phyloP scores from a whole-genome alignment of 2,888 invertebrate genomes.

The Podabrus alpinus region DNA sequence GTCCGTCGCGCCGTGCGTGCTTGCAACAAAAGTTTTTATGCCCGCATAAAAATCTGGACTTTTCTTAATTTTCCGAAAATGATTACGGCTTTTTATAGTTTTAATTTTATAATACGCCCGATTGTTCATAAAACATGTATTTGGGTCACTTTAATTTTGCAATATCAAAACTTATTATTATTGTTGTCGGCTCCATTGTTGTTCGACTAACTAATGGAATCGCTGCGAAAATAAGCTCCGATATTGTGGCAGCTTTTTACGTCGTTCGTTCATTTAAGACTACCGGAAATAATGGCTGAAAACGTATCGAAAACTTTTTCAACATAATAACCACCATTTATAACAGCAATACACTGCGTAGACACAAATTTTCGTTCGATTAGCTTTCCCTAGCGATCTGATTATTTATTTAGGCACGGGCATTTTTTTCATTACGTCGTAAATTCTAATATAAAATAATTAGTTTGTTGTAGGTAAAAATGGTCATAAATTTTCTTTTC shows the following conservation, averaged over 20 bases:
- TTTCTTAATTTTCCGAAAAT: background rate
- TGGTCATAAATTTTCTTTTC: background rate
- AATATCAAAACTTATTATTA: background rate
- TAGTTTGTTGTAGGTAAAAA: background rate
- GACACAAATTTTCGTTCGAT: background rate
- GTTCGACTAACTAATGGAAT: background rate
- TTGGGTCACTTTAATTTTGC: background rate
- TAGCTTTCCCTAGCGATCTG: background rate
- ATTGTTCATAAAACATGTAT: background rate
- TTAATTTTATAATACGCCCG: background rate
- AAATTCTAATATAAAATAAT: background rate
- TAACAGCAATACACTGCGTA: background rate
- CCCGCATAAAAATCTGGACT: background rate
- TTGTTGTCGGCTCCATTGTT: background rate
- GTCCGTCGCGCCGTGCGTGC: background rate
- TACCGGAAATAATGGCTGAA: conserved; percentile 2
- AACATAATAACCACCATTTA: background rate
- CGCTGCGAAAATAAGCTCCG: background rate
- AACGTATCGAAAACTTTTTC: background rate
- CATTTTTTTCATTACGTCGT: background rate
- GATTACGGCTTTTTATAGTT: background rate
- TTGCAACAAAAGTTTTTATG: background rate
- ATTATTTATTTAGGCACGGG: background rate
- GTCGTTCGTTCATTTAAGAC: background rate
- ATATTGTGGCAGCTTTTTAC: background rate